Evolutionary conservation across 2,888 invertebrate species (phyloP), one percentile per base, ranked within the genome.

Genomic region (Xanthorhoe designata): DNA sequence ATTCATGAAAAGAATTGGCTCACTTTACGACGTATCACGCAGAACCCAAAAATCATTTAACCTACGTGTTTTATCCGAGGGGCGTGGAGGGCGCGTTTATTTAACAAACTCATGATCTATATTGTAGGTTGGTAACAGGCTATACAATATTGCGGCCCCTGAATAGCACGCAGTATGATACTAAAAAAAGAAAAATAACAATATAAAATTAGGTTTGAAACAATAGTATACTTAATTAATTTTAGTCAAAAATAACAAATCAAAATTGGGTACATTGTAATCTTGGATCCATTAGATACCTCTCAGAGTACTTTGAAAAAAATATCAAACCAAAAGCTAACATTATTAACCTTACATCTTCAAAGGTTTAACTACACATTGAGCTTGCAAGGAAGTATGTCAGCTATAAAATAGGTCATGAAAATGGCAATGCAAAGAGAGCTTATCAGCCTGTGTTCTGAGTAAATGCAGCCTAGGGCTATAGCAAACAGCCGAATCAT

Each of bases 401-500:
- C 32, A 32, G 38, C 38, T 10, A 38, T 13, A 38, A 38, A 38
- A 9, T 38, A 38, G 38, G 10, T 13, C 13, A 38, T 38, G 38
- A 13, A 38, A 38, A 38, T 13, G 38, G 10, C 13, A n/a, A n/a
- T n/a, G 38, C 1, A 10, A 24, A 24, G 24, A 13, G 38, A 10
- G 45, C 15, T 7, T 45, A 15, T 47, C 17, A 47, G 5, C 47
- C 47, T 47, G 38, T 13, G 4, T 47, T 32, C 52, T 13, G 51
- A 8, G 47, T 51, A 18, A 45, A 47, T 13, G 24, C 50, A 15
- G 38, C 50, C 38, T 53, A 61, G 61, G 55, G 38, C 83, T 76
- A 79, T 82, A 82, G 80, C 77, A 78, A 74, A 79, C 79, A 78
- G 78, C 75, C 80, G 78, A 78, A 78, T 82, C 82, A 87, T 87